Percentiles rank a stretch among this genome's conserved stretches.
Evolutionary conservation across 1,140 invertebrate species (phyloP).

Genomic region (Cepaea nemoralis): DNA sequence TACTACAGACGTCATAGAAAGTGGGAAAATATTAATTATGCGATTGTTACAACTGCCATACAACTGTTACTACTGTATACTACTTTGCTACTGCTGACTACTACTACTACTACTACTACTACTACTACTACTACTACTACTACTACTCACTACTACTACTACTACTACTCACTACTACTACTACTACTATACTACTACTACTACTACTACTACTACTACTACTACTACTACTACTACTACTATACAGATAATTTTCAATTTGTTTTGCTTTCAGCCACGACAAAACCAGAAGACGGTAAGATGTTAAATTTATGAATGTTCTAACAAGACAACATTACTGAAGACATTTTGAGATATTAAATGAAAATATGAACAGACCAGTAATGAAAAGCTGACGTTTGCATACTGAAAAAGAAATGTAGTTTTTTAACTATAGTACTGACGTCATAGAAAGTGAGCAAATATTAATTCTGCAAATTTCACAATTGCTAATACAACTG

Average conservation of each 20-base stretch:
- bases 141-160: too few relatives aligned
- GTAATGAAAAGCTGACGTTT: neutral
- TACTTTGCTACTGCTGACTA: too few relatives aligned
- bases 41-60: too few relatives aligned
- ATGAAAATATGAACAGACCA: neutral
- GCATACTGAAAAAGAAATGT: neutral
- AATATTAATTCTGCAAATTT: slow-evolving; percentile 2
- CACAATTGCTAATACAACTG: neutral
- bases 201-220: slow-evolving; percentile 59
- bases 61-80: too few relatives aligned
- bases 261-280: neutral
- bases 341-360: neutral
- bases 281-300: neutral
- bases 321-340: neutral
- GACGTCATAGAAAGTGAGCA: neutral
- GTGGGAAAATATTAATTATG: too few relatives aligned
- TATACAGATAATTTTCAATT: neutral
- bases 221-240: slow-evolving; percentile 76
- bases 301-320: slow-evolving; percentile 7
- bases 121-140: too few relatives aligned
- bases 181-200: too few relatives aligned
- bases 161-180: too few relatives aligned
- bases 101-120: too few relatives aligned
- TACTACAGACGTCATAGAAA: too few relatives aligned
- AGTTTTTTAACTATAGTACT: neutral